Base-by-base conservation (phyloP, 1,140 invertebrate genomes). In the Lucilia sericata region DNA sequence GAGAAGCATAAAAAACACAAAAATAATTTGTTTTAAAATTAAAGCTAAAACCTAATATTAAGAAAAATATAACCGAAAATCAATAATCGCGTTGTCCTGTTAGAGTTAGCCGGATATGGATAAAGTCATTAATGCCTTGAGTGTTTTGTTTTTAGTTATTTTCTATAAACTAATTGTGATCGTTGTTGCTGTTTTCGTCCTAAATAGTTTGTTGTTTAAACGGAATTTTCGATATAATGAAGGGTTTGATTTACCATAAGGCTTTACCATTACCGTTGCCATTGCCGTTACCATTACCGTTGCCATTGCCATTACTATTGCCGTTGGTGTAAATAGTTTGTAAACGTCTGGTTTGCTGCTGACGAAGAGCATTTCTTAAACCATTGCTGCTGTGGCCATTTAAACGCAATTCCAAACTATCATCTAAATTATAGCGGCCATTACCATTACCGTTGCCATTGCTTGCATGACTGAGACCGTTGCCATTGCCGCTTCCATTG, bases 391-490 rank as follows among this genome's bases (percentile, higher is more conserved):
- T 78, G 13, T 78, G 34, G 30, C n/a, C 75, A 78, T 78, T 42
- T n/a, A 49, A 78, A 19, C 47, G 34, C 19, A 42, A 42, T 42
- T 78, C 47, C 17, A 78, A 42, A 78, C 47, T 78, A 12, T 49
- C 75, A 14, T 78, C 34, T 5, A 19, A n/a, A 78, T 2, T 14
- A 36, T 81, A 84, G 25, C 84, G 78, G 5, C 82, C 86, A 74
- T 86, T 86, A 21, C 83, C 83, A 34, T 85, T 84, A 13, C 84
- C 75, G 36, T 83, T 86, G 51, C 74, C 36, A 82, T 34, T n/a
- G 17, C 17, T 76, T 8, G 14, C 34, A 65, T 84, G 51, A 76
- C 75, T 42, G 19, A 65, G 12, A n/a, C 75, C 34, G 55, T 65
- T 82, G 78, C 36, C 81, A 5, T 25, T 19, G 55, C 42, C 65